Evolutionary conservation across 2,797 vertebrate genomes (phyloP), one percentile per base, ranked within the genome.

Genomic region (Falco cherrug): DNA sequence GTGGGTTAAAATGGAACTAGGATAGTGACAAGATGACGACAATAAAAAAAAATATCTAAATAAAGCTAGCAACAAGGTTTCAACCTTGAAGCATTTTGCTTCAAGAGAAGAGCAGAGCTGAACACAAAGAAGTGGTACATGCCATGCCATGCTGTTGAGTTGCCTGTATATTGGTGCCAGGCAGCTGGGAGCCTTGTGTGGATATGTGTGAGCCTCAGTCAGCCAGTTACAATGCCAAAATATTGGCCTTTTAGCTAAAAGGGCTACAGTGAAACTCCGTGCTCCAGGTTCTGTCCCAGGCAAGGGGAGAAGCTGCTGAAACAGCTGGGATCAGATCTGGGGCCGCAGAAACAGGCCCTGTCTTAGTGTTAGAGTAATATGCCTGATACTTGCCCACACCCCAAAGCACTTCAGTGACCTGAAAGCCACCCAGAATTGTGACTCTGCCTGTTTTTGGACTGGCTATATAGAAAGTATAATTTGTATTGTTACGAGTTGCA

Each of bases 281-380:
- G 51, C 20, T 81, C 45, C 41, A 22, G 35, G 21, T 21, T 47
- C 0, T 0, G 51, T 22, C 10, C n/a, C 16, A 50, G 54, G 67
- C 29, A 74, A 59, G 21, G n/a, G 10, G 24, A 60, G n/a, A 90
- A 76, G 35, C 10, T 50, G 57, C 41, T 33, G 31, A 48, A 15
- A 3, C 11, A 48, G 11, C 74, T 84, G 67, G 47, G 8, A 20
- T 60, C 33, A 25, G 47, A 24, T n/a, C 8, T 77, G 73, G 54
- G 21, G 41, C 50, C 13, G 12, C 9, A 59, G 78, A 31, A 31
- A 10, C 19, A 21, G 26, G 12, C 24, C 20, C 29, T 63, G 35
- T 33, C 22, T 56, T 43, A 16, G 33, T 7, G 5, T 70, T 35
- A 39, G 6, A 57, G 41, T 14, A 64, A 22, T 0, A 1, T 25